Evolutionary conservation across 2,113 vertebrate species (phyloP).

Genomic region (Typhlomys cinereus): DNA sequence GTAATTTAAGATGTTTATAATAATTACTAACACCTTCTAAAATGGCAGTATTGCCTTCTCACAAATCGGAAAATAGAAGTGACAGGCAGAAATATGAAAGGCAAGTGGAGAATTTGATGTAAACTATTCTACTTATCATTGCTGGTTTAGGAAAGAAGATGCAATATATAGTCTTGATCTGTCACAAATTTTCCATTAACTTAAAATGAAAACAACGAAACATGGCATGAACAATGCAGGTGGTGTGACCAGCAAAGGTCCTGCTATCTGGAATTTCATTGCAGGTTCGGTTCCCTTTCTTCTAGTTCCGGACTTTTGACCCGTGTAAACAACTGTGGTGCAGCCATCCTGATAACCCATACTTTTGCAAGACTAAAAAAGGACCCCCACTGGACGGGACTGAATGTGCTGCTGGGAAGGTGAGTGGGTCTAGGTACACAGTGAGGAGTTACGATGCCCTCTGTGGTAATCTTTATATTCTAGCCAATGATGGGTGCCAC

Average conservation of each 20-base stretch:
- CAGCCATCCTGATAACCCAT: conserved; percentile 98
- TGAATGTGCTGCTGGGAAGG: conserved; percentile 95
- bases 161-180: neutral
- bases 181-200: neutral
- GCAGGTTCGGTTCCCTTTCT: conserved; percentile 17
- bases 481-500: neutral
- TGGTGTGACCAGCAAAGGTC: neutral
- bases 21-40: neutral
- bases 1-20: conserved; percentile 11
- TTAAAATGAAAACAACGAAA: conserved; percentile 10
- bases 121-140: neutral
- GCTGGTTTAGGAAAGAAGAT: neutral
- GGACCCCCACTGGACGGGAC: conserved; percentile 97
- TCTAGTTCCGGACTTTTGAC: conserved; percentile 97
- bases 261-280: neutral
- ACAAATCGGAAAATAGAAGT: neutral
- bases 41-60: neutral
- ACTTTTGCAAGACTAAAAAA: conserved; percentile 99
- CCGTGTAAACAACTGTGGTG: conserved; percentile 99
- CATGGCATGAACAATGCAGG: neutral
- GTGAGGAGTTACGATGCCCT: neutral
- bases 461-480: neutral
- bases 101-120: neutral
- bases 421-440: conserved; percentile 75
- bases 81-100: conserved; percentile 2